A percentile compares a stretch with the other conserved stretches of the same genome.
These are phyloP conservation scores for Ditylenchus dipsaci DNA, from an alignment of 1,140 invertebrate species.

Conservation along the genomic window DNA sequence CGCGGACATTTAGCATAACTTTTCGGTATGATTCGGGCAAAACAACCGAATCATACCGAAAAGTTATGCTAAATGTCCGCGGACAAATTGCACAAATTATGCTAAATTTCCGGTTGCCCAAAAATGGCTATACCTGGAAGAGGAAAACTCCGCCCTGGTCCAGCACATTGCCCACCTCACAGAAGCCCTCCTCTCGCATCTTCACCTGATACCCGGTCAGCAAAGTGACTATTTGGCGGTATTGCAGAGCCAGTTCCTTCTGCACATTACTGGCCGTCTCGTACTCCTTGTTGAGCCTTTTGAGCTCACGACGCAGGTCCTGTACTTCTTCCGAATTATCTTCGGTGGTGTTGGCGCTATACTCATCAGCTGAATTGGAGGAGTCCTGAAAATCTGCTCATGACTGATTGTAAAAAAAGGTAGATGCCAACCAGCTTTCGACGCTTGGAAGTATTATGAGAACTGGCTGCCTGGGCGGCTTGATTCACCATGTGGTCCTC, in stretches of 20 bases:
- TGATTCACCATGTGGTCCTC: conserved; percentile 21
- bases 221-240: conserved; percentile 11
- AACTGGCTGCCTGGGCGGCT: conserved; percentile 10
- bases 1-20: no score
- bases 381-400: neutral
- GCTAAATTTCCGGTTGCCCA: no score
- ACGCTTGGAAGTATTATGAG: conserved; percentile 4
- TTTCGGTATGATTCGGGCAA: no score
- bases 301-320: neutral
- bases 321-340: neutral
- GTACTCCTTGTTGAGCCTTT: neutral
- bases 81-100: no score
- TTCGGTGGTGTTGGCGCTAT: neutral
- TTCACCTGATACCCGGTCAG: conserved; percentile 23
- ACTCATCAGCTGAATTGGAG: neutral
- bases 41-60: no score
- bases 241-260: conserved; percentile 3
- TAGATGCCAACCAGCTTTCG: conserved; percentile 15
- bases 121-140: conserved; percentile 14
- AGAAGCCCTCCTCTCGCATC: conserved; percentile 26
- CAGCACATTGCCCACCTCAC: conserved; percentile 23
- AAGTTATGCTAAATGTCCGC: no score
- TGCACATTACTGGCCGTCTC: neutral
- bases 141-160: conserved; percentile 15
- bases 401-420: neutral